These are phyloP conservation scores for Carcinoscorpius rotundicauda DNA, from an alignment of 1,140 invertebrate species.

Conservation along the genomic window DNA sequence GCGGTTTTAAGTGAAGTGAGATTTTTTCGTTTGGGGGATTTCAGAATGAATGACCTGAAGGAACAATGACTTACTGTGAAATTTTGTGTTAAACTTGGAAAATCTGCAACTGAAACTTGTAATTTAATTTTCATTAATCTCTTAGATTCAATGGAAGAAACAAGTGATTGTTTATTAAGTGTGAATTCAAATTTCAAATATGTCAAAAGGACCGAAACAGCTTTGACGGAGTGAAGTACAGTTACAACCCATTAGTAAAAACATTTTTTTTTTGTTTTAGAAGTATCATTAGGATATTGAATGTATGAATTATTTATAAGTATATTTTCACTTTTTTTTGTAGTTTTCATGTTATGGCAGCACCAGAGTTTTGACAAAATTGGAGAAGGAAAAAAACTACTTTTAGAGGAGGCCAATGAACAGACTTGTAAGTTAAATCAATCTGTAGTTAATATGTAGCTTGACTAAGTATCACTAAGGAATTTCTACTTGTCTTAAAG, in stretches of 20 bases:
- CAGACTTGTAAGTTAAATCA: slow-evolving; percentile 12
- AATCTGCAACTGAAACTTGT: too few species aligned
- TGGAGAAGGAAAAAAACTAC: slow-evolving; percentile 11
- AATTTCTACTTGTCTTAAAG: slow-evolving; percentile 11
- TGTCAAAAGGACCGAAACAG: too few species aligned
- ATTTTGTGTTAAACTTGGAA: too few species aligned
- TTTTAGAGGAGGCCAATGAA: slow-evolving; percentile 17
- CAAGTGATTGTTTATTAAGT: too few species aligned
- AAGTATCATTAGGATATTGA: not conserved
- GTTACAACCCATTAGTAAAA: not conserved
- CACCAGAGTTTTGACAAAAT: slow-evolving; percentile 19
- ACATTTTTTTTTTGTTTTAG: not conserved
- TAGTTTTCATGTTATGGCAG: slow-evolving; percentile 17
- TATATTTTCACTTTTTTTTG: slow-evolving; percentile 1
- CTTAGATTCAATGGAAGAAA: too few species aligned
- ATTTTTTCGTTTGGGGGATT: too few species aligned
- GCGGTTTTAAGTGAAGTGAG: too few species aligned
- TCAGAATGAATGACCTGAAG: too few species aligned
- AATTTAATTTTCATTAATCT: too few species aligned
- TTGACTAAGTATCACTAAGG: not conserved
- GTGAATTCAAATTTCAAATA: too few species aligned
- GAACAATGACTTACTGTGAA: too few species aligned
- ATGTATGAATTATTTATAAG: not conserved
- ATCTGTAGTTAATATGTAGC: not conserved
- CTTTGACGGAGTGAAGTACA: not conserved